These are phyloP conservation scores for Thalpophila matura DNA, from an alignment of 2,888 invertebrate species.

Conservation along the genomic window DNA sequence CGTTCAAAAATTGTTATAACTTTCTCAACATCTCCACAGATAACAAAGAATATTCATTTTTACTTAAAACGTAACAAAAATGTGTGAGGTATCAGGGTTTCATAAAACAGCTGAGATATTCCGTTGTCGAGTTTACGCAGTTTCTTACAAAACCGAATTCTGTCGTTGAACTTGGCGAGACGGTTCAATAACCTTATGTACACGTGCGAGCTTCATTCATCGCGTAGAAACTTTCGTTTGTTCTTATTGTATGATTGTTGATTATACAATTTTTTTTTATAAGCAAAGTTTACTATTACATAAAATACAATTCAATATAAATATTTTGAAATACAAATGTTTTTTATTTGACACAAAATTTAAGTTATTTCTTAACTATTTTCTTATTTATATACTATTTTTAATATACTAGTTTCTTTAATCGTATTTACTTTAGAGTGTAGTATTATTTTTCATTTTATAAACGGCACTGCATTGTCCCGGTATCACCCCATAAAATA, in stretches of 20 bases:
- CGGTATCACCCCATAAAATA: too few species aligned
- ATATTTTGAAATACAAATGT: too few species aligned
- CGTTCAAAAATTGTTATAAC: not conserved
- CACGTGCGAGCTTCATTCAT: constrained; percentile 20
- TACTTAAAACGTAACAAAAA: constrained; percentile 77
- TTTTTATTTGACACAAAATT: too few species aligned
- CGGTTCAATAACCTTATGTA: constrained; percentile 41
- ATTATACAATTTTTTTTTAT: too few species aligned
- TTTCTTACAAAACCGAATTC: constrained; percentile 61
- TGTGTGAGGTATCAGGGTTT: constrained; percentile 70
- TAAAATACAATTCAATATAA: too few species aligned
- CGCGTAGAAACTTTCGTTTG: not conserved
- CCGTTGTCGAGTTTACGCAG: constrained; percentile 58
- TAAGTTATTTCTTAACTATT: too few species aligned
- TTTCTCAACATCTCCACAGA: constrained; percentile 49
- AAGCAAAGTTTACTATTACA: too few species aligned
- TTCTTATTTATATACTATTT: too few species aligned
- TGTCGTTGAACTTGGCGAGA: constrained; percentile 56
- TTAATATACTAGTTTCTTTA: too few species aligned
- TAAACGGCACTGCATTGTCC: too few species aligned
- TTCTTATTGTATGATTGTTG: not conserved
- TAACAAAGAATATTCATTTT: constrained; percentile 65
- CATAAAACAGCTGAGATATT: constrained; percentile 65
- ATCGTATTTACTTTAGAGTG: too few species aligned
- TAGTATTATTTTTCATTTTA: too few species aligned